These are phyloP conservation scores for Tethya wilhelma DNA, from an alignment of 37 sponge, comb jelly and placozoan genomes.

Conservation along the genomic window DNA sequence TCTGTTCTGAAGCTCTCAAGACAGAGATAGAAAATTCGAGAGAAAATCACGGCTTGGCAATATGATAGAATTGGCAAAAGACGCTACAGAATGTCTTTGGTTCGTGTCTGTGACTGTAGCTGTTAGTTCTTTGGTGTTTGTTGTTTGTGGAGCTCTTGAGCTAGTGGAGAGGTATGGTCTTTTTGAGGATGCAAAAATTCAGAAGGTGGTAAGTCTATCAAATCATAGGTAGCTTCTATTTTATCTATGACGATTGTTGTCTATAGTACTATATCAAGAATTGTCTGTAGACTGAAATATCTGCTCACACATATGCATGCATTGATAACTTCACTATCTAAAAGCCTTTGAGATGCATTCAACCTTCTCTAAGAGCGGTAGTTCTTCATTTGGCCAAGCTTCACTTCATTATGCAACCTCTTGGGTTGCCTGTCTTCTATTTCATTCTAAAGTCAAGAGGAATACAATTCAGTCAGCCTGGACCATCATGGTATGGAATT, in stretches of 20 bases:
- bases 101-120: slow-evolving; percentile 9
- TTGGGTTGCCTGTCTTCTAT: slow-evolving; percentile 39
- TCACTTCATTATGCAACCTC: slow-evolving; percentile 19
- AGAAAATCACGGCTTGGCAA: too few relatives aligned
- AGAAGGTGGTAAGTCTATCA: neutral
- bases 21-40: too few relatives aligned
- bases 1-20: too few relatives aligned
- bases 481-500: slow-evolving; percentile 17
- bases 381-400: neutral
- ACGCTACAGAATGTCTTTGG: too few relatives aligned
- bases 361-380: neutral
- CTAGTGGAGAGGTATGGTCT: slow-evolving; percentile 22
- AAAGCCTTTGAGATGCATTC: neutral
- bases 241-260: neutral
- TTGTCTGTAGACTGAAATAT: too few relatives aligned
- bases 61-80: too few relatives aligned
- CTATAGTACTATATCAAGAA: too few relatives aligned
- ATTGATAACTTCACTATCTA: neutral
- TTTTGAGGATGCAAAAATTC: slow-evolving; percentile 43
- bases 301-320: too few relatives aligned
- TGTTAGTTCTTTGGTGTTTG: neutral
- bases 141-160: neutral
- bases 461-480: slow-evolving; percentile 7
- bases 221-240: neutral
- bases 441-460: slow-evolving; percentile 30